phyloP scores from a whole-genome alignment of 2,797 vertebrate genomes.

The Hoplostethus atlanticus region DNA sequence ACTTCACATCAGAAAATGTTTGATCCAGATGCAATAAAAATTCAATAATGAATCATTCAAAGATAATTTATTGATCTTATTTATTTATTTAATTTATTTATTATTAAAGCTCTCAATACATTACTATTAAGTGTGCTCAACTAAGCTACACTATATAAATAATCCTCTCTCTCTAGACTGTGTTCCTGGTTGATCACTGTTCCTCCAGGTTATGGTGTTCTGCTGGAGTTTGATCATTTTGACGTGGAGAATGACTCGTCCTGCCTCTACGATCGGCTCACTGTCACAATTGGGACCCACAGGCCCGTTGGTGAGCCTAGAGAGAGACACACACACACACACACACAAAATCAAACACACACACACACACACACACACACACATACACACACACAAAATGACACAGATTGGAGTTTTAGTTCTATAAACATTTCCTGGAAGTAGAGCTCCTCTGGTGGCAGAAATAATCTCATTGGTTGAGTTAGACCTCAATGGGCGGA shows the following conservation, averaged over 20 bases:
- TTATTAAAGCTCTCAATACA: too few species aligned
- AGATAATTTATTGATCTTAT: too few species aligned
- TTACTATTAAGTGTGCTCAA: neutral
- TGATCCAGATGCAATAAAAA: too few species aligned
- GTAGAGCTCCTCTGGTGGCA: too few species aligned
- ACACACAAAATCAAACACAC: neutral
- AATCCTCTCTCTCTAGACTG: constrained; percentile 65
- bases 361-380: neutral
- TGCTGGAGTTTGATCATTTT: constrained; percentile 83
- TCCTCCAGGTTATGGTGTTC: constrained; percentile 73
- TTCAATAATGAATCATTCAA: too few species aligned
- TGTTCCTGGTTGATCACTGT: constrained; percentile 85
- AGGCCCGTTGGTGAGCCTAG: constrained; percentile 82
- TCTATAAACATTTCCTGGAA: too few species aligned
- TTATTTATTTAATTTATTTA: too few species aligned
- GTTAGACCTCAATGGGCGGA: too few species aligned
- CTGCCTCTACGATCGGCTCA: constrained; percentile 73
- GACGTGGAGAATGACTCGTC: constrained; percentile 83
- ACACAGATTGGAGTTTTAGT: too few species aligned
- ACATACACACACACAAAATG: too few species aligned
- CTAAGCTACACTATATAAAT: neutral
- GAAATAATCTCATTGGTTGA: too few species aligned
- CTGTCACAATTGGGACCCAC: constrained; percentile 38
- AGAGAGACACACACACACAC: neutral
- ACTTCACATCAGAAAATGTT: too few species aligned